Conservation (phyloP, 1,140 invertebrate species). For the Caenorhabditis brenneri region DNA sequence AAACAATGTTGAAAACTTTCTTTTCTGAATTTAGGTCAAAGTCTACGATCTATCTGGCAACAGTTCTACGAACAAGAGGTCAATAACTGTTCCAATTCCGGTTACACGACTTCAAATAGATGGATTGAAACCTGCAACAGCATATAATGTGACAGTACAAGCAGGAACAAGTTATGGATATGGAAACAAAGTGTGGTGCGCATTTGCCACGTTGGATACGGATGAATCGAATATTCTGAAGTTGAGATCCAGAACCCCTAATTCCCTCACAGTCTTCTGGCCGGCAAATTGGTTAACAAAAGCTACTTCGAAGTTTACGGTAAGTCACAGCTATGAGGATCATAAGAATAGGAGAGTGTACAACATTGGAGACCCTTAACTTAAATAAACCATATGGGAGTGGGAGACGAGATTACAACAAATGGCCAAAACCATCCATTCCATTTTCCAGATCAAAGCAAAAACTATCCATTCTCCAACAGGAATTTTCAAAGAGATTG, state of each 20-base stretch:
- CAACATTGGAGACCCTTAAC: no score
- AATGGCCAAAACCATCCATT: no score
- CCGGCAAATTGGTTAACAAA: conserved; percentile 37
- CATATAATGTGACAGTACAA: conserved; percentile 46
- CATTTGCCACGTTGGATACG: conserved; percentile 27
- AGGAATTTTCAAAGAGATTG: conserved; percentile 45
- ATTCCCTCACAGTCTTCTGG: conserved; percentile 17
- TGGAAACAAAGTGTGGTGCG: conserved; percentile 43
- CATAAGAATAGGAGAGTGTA: not conserved
- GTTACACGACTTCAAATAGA: conserved; percentile 23
- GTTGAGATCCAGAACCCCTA: conserved; percentile 27
- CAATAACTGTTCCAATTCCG: conserved; percentile 42
- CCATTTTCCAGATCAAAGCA: conserved; percentile 43
- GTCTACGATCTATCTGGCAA: conserved; percentile 30
- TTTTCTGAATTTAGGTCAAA: conserved; percentile 25
- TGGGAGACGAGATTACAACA: no score
- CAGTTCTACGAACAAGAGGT: conserved; percentile 12
- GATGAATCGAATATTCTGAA: conserved; percentile 40
- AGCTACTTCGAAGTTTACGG: conserved; percentile 41
- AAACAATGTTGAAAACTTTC: no score
- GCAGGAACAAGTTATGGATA: conserved; percentile 50
- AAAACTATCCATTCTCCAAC: conserved; percentile 39
- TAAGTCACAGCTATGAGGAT: not conserved
- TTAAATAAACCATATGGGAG: no score
- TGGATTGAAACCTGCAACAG: conserved; percentile 23